These are phyloP conservation scores for Bothrops jararaca DNA, from an alignment of 2,113 vertebrate species.

Conservation along the genomic window DNA sequence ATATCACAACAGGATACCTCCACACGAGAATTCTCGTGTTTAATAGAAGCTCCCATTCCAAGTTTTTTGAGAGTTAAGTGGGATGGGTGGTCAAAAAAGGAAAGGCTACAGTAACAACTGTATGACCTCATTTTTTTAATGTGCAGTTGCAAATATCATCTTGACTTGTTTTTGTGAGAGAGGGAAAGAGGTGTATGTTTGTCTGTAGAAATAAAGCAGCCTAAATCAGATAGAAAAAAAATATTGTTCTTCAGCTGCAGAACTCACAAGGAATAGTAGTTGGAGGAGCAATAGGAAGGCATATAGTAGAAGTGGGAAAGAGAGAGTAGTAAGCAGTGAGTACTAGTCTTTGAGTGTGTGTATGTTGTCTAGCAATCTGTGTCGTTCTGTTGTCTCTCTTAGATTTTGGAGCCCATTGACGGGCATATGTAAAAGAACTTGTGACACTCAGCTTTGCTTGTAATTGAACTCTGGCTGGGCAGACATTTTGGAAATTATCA, in stretches of 20 bases:
- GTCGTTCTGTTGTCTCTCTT: not conserved
- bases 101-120: not conserved
- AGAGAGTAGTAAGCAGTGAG: not conserved
- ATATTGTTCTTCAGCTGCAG: not conserved
- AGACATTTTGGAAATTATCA: not conserved
- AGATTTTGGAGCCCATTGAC: not conserved
- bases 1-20: not conserved
- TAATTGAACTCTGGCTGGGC: not conserved
- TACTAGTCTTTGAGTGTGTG: not conserved
- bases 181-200: not conserved
- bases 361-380: not conserved
- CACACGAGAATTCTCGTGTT: not conserved
- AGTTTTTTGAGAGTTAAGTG: not conserved
- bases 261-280: not conserved
- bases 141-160: not conserved
- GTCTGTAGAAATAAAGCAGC: not conserved
- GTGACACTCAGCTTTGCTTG: not conserved
- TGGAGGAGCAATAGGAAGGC: not conserved
- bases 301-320: not conserved
- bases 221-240: not conserved
- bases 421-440: not conserved
- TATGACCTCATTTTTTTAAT: not conserved
- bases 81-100: not conserved
- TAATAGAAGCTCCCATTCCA: not conserved
- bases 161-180: not conserved